A percentile compares a stretch with the other conserved stretches of the same genome.
Conservation (phyloP, 1,140 invertebrate genomes). For the Drosophila santomea region DNA sequence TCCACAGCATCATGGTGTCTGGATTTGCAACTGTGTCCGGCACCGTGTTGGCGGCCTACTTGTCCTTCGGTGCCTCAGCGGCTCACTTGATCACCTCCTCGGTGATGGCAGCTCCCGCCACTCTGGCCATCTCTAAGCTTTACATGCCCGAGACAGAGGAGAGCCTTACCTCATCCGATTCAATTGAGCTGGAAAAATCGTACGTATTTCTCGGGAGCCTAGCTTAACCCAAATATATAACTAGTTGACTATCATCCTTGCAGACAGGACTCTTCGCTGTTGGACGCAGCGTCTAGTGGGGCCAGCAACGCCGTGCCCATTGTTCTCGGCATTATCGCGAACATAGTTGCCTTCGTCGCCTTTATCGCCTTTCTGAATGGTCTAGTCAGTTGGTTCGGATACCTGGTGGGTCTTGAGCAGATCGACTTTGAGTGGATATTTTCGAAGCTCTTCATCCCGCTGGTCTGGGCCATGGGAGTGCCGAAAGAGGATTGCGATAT, state of each 20-base stretch:
- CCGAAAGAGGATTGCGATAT: conserved; percentile 90
- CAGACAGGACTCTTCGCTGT: conserved; percentile 91
- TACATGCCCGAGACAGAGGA: conserved; percentile 95
- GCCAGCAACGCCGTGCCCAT: conserved; percentile 93
- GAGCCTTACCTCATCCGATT: conserved; percentile 89
- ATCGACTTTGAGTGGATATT: conserved; percentile 90
- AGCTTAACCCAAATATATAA: conserved; percentile 1
- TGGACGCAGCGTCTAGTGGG: conserved; percentile 96
- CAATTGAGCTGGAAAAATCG: conserved; percentile 88
- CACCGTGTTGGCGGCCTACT: conserved; percentile 96
- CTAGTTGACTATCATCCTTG: not conserved
- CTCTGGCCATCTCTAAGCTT: conserved; percentile 95
- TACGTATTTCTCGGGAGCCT: conserved; percentile 78
- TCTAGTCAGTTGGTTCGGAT: conserved; percentile 91
- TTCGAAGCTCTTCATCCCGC: conserved; percentile 93
- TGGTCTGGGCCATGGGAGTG: conserved; percentile 92
- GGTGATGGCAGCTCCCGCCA: conserved; percentile 97
- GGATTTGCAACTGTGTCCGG: conserved; percentile 98
- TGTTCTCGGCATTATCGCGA: conserved; percentile 94
- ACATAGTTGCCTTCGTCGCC: conserved; percentile 96
- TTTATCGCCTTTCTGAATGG: conserved; percentile 94
- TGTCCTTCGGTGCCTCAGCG: conserved; percentile 94
- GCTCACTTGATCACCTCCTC: conserved; percentile 94
- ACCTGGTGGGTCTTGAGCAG: conserved; percentile 88
- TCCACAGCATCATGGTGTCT: conserved; percentile 96